Percentiles rank a stretch among this genome's conserved stretches.
These are phyloP conservation scores for Penaeus vannamei DNA, from an alignment of 1,140 invertebrate genomes.

Conservation along the genomic window DNA sequence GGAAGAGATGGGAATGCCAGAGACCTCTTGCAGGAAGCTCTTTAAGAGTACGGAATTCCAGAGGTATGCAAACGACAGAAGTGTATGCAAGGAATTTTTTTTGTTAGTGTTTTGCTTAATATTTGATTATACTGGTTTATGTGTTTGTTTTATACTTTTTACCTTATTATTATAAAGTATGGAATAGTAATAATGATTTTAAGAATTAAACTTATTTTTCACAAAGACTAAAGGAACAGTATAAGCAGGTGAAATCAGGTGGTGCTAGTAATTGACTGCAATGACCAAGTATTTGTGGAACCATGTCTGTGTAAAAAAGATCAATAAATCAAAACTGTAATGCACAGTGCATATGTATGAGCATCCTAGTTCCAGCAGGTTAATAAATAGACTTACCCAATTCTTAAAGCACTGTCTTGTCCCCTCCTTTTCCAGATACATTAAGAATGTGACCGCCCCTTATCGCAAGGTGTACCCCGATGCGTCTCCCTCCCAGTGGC, in stretches of 20 bases:
- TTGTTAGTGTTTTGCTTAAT: background rate
- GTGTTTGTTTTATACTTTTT: background rate
- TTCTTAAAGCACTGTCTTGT: slow-evolving; percentile 35
- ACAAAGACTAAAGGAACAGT: too few species aligned
- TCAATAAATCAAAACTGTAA: too few species aligned
- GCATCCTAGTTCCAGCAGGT: too few species aligned
- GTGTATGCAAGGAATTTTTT: background rate
- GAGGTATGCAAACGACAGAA: slow-evolving; percentile 67
- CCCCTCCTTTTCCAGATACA: slow-evolving; percentile 66
- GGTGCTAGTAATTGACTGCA: too few species aligned
- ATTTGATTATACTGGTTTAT: background rate
- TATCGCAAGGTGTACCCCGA: slow-evolving; percentile 78
- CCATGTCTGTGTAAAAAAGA: too few species aligned
- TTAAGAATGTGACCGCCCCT: slow-evolving; percentile 72
- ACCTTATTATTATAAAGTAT: too few species aligned
- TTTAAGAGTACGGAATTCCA: slow-evolving; percentile 72
- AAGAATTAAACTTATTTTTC: too few species aligned
- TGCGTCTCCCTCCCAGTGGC: slow-evolving; percentile 75
- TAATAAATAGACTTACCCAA: too few species aligned
- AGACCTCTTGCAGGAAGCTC: slow-evolving; percentile 74
- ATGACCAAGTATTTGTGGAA: too few species aligned
- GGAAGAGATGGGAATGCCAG: slow-evolving; percentile 68
- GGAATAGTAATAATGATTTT: too few species aligned
- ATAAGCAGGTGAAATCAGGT: too few species aligned
- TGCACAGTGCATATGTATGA: too few species aligned